Percentiles rank a stretch among this genome's conserved stretches.
Evolutionary conservation across 2,888 invertebrate genomes (phyloP).

Genomic region (Zelleria hepariella): DNA sequence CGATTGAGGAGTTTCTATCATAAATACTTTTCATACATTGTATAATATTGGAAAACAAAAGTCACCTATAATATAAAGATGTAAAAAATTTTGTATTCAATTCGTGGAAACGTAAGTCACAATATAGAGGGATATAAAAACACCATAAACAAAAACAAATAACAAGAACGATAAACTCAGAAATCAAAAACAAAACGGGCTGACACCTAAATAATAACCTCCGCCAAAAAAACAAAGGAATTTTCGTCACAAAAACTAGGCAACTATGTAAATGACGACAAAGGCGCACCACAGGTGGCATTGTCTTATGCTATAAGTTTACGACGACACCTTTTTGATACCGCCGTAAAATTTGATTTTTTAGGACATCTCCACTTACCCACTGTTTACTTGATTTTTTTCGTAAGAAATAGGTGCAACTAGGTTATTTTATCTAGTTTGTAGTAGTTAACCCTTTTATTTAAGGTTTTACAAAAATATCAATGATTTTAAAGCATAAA

Average conservation of each 20-base stretch:
- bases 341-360: conserved; percentile 32
- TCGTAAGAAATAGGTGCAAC: too few species aligned
- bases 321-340: conserved; percentile 26
- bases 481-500: too few species aligned
- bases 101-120: neutral
- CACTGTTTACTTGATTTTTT: neutral
- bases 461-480: too few species aligned
- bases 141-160: neutral
- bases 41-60: too few species aligned
- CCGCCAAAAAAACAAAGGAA: conserved; percentile 30
- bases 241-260: conserved; percentile 29
- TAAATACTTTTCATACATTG: too few species aligned
- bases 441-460: too few species aligned
- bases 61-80: too few species aligned
- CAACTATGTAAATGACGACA: conserved; percentile 28
- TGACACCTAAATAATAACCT: conserved; percentile 31
- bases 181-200: conserved; percentile 26
- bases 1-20: too few species aligned
- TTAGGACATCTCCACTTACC: conserved; percentile 12
- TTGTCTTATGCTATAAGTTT: conserved; percentile 26
- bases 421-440: too few species aligned
- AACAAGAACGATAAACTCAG: neutral
- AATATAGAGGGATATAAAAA: neutral
- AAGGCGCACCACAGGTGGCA: conserved; percentile 44
- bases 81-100: too few species aligned